A percentile compares a stretch with the other conserved stretches of the same genome.
These are phyloP conservation scores for Cercopithecus mona DNA, from an alignment of 2,113 vertebrate species.

Conservation along the genomic window DNA sequence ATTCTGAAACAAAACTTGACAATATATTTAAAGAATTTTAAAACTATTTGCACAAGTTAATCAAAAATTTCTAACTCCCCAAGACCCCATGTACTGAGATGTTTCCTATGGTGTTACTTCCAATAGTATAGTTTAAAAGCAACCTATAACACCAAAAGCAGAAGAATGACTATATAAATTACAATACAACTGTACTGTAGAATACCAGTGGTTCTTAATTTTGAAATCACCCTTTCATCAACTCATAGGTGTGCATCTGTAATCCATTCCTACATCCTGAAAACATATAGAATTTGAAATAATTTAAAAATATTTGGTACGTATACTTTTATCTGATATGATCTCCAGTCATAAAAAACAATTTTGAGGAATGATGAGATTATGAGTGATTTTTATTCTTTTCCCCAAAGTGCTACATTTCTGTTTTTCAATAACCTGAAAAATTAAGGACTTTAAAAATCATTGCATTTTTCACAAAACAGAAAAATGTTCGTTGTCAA, in stretches of 20 bases:
- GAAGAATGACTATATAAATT: background rate
- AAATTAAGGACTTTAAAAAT: constrained; percentile 22
- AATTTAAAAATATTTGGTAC: constrained; percentile 7
- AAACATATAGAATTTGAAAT: constrained; percentile 1
- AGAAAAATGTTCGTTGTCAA: constrained; percentile 36
- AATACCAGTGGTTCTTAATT: background rate
- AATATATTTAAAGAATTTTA: constrained; percentile 43
- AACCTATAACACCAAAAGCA: background rate
- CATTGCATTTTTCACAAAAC: constrained; percentile 17
- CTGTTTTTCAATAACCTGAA: background rate
- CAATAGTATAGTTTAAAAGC: background rate
- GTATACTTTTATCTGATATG: background rate
- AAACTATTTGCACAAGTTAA: background rate
- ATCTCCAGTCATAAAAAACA: background rate
- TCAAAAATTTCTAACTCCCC: background rate
- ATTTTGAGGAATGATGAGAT: background rate
- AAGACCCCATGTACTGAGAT: background rate
- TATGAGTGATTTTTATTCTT: constrained; percentile 44
- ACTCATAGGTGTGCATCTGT: background rate
- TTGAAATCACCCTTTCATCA: background rate
- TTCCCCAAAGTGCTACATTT: background rate
- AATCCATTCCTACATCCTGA: background rate
- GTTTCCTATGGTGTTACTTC: background rate
- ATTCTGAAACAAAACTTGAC: constrained; percentile 14
- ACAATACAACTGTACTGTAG: background rate